These are phyloP conservation scores for Oreochromis grahami DNA, from an alignment of 2,797 vertebrate species.

Conservation along the genomic window DNA sequence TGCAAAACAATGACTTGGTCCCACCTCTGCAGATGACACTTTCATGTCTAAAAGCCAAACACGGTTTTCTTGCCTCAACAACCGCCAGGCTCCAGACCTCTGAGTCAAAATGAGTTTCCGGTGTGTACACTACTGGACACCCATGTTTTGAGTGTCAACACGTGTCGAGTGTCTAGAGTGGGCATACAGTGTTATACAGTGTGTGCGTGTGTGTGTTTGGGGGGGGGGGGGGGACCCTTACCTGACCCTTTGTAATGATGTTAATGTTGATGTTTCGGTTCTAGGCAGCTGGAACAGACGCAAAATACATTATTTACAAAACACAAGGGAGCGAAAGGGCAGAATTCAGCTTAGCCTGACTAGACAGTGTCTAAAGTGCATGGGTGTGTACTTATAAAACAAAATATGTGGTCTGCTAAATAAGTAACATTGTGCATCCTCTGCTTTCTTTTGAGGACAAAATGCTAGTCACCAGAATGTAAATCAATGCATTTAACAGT, in stretches of 20 bases:
- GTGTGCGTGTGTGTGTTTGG: neutral
- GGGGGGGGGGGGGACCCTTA: neutral
- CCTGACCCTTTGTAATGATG: slow-evolving; percentile 38
- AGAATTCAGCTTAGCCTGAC: slow-evolving; percentile 35
- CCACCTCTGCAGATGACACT: slow-evolving; percentile 27
- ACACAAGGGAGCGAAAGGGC: slow-evolving; percentile 48
- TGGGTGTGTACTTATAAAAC: neutral
- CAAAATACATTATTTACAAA: slow-evolving; percentile 69
- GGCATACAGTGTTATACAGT: neutral
- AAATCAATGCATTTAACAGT: neutral
- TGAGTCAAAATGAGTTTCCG: slow-evolving; percentile 24
- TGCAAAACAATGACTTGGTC: no score
- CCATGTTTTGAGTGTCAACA: slow-evolving; percentile 69
- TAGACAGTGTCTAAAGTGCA: neutral
- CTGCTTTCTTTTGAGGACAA: neutral
- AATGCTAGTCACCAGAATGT: neutral
- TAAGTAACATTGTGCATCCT: neutral
- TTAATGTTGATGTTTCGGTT: slow-evolving; percentile 26
- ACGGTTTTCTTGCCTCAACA: slow-evolving; percentile 7
- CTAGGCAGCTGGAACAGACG: slow-evolving; percentile 43
- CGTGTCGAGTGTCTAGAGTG: slow-evolving; percentile 3
- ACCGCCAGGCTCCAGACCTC: neutral
- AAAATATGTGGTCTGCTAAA: neutral
- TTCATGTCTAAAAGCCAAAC: slow-evolving; percentile 59
- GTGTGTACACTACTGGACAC: neutral